These are phyloP conservation scores for Marisa cornuarietis DNA, from an alignment of 1,140 invertebrate genomes.

Conservation along the genomic window DNA sequence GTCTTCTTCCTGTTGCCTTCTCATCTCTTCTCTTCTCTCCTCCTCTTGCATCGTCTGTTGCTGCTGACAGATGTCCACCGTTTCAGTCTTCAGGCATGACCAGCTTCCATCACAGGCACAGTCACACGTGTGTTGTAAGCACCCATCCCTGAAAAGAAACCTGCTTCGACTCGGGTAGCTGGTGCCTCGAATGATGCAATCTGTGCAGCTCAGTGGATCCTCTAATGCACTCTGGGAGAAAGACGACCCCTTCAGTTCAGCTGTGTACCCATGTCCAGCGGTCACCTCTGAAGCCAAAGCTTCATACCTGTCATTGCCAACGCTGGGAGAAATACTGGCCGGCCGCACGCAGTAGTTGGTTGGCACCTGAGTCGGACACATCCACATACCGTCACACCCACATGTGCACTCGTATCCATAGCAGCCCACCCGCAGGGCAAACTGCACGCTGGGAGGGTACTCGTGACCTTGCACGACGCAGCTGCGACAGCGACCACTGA, in stretches of 20 bases:
- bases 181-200: constrained; percentile 27
- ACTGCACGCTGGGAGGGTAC: constrained; percentile 29
- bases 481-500: constrained; percentile 21
- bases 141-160: constrained; percentile 32
- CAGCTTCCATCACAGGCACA: constrained; percentile 38
- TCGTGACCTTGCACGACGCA: constrained; percentile 28
- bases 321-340: background rate
- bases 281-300: background rate
- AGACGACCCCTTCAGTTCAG: background rate
- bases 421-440: constrained; percentile 38
- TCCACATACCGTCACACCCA: constrained; percentile 39
- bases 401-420: constrained; percentile 39
- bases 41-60: background rate
- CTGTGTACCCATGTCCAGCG: background rate
- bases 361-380: constrained; percentile 35
- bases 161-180: constrained; percentile 26
- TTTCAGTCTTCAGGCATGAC: constrained; percentile 27
- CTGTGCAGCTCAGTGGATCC: constrained; percentile 13
- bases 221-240: background rate
- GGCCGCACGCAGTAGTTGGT: constrained; percentile 22
- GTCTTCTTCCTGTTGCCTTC: background rate
- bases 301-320: background rate
- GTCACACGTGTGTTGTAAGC: constrained; percentile 30
- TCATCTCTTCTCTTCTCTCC: background rate
- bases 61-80: constrained; percentile 27